Conservation (phyloP, 2,888 invertebrate genomes). For the Pyrgus malvae region DNA sequence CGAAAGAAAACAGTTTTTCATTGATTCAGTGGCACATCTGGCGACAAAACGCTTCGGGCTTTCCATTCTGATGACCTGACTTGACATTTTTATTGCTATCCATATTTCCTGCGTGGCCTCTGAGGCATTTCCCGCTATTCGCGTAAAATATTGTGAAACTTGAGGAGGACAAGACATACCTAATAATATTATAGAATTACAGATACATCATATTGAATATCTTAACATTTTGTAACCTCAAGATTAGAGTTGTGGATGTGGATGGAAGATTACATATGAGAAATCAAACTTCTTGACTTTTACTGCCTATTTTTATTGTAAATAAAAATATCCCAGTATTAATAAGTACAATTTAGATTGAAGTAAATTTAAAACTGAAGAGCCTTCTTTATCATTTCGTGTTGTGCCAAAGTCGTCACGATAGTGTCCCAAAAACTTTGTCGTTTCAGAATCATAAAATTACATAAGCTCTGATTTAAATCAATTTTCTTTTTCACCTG, state of each 20-base stretch:
- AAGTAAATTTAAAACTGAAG: no score
- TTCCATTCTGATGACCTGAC: slow-evolving; percentile 81
- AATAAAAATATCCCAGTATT: no score
- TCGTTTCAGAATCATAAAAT: neutral
- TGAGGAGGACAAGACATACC: slow-evolving; percentile 57
- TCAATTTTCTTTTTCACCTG: slow-evolving; percentile 22
- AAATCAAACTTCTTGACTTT: no score
- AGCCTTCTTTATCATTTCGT: no score
- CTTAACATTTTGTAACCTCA: no score
- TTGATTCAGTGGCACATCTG: slow-evolving; percentile 80
- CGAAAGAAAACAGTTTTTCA: slow-evolving; percentile 79
- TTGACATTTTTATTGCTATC: slow-evolving; percentile 80
- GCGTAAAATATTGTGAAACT: slow-evolving; percentile 75
- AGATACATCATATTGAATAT: no score
- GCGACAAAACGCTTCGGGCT: slow-evolving; percentile 77
- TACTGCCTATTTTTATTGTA: no score
- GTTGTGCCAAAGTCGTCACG: neutral
- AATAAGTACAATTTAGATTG: no score
- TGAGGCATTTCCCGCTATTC: slow-evolving; percentile 66
- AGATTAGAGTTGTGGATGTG: no score
- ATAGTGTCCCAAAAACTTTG: neutral
- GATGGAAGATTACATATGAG: no score
- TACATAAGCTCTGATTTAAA: slow-evolving; percentile 11
- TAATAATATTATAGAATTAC: slow-evolving; percentile 66
- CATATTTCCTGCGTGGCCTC: slow-evolving; percentile 75